Conservation (phyloP, 2,888 invertebrate species). For the Tethea ocularis region DNA sequence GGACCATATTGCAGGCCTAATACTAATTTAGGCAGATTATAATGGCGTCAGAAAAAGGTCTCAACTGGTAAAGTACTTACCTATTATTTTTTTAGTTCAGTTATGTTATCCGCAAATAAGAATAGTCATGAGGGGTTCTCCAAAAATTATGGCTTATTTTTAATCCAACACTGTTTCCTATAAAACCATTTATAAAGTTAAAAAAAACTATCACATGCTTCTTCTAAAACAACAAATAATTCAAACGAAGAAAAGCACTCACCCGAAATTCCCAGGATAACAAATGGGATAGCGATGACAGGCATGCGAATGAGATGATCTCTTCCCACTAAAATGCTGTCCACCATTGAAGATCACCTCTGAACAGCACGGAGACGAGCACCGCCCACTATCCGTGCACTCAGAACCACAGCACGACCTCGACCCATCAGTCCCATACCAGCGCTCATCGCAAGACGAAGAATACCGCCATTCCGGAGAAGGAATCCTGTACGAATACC, state of each 20-base stretch:
- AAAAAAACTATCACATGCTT: not conserved
- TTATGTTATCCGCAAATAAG: too few species aligned
- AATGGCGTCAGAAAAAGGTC: too few species aligned
- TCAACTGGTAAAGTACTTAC: too few species aligned
- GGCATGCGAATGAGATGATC: slow-evolving; percentile 50
- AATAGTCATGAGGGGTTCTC: too few species aligned
- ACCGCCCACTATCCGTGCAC: slow-evolving; percentile 72
- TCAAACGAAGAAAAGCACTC: slow-evolving; percentile 40
- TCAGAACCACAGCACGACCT: slow-evolving; percentile 65
- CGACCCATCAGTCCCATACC: slow-evolving; percentile 61
- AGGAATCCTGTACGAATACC: slow-evolving; percentile 50
- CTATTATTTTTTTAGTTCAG: too few species aligned
- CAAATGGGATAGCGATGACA: slow-evolving; percentile 64
- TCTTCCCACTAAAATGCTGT: slow-evolving; percentile 73
- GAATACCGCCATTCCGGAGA: slow-evolving; percentile 71
- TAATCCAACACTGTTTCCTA: too few species aligned
- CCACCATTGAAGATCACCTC: slow-evolving; percentile 82
- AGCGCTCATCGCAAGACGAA: slow-evolving; percentile 61
- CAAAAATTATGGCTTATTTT: too few species aligned
- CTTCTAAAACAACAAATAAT: not conserved
- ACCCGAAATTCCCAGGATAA: slow-evolving; percentile 78
- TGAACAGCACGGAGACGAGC: slow-evolving; percentile 79
- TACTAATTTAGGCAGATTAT: too few species aligned
- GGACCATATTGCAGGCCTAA: too few species aligned
- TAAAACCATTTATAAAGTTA: too few species aligned